Evolutionary conservation across 2,797 vertebrate genomes (phyloP), one percentile per base, ranked within the genome.

Genomic region (Coracias cyanogaster): DNA sequence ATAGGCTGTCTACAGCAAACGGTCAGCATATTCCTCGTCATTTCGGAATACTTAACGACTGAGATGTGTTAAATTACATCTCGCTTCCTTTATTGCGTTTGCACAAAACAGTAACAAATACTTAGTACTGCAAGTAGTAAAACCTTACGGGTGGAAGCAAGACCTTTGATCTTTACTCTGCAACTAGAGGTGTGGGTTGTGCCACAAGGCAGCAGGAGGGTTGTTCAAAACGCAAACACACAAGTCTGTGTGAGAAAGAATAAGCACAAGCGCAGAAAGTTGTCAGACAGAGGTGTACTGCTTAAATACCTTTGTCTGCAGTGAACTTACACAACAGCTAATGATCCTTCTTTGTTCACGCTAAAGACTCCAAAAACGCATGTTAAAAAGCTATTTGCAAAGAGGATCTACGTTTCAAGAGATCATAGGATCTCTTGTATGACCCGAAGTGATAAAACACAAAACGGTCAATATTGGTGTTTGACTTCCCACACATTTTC

Each of bases 31-130:
- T 55, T 97, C 97, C 95, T 98, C 95, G 96, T 90, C 86, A 96
- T 96, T 97, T 88, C 90, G 39, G 82, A 93, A 97, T 45, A 95
- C 95, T 79, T 72, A 98, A 98, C 97, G 97, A 96, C 96, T 71
- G 93, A 93, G 94, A 97, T 96, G 96, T 89, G 97, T 97, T 98
- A 93, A 96, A 97, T 98, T 97, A 98, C 94, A 95, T 80, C 80
- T 95, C 71, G 70, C 94, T 97, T 96, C 95, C 90, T 94, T 94
- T 77, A 61, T 13, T 89, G 89, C 85, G 4, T 79, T 86, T 72
- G 33, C 49, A 94, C 84, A 97, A 96, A 89, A 79, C 89, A 55
- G 92, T 51, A 93, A 91, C 95, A 97, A 98, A 97, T 61, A 94
- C 35, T 77, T 73, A 6, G 72, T 41, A 55, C 97, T 97, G 97